Conservation (phyloP, 2,888 invertebrate genomes). For the Drosophila rellima region DNA sequence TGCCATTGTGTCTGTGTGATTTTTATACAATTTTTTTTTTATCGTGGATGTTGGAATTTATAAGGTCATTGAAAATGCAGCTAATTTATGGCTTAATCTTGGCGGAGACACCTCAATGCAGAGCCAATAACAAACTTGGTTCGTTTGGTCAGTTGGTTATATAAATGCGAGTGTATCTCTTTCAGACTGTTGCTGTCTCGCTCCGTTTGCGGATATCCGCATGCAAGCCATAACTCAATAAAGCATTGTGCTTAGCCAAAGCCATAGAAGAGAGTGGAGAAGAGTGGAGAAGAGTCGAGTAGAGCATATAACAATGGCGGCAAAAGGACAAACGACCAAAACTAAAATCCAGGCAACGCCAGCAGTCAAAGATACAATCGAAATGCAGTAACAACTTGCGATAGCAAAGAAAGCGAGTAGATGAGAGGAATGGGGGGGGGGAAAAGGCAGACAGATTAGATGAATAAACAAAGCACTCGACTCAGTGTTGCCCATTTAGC, state of each 20-base stretch:
- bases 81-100: conserved; percentile 69
- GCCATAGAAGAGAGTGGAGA: conserved; percentile 33
- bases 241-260: conserved; percentile 74
- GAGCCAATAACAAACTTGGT: conserved; percentile 67
- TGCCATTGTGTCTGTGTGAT: background rate
- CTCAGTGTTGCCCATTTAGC: background rate
- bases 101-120: conserved; percentile 63
- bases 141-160: conserved; percentile 36
- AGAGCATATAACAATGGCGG: conserved; percentile 45
- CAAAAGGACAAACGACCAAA: conserved; percentile 56
- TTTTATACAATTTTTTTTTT: conserved; percentile 11
- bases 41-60: conserved; percentile 47
- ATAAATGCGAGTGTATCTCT: conserved; percentile 54
- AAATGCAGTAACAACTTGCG: conserved; percentile 73
- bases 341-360: conserved; percentile 60
- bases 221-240: conserved; percentile 82
- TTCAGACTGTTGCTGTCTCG: conserved; percentile 29
- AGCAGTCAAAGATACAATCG: conserved; percentile 78
- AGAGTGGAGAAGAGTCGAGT: conserved; percentile 6
- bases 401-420: conserved; percentile 13
- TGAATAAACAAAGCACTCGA: conserved; percentile 76
- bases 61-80: conserved; percentile 69
- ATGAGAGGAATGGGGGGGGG: background rate
- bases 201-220: conserved; percentile 74
- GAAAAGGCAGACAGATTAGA: conserved; percentile 30